Evolutionary conservation across 2,888 invertebrate species (phyloP).

Genomic region (Scaptodrosophila latifasciaeformis): DNA sequence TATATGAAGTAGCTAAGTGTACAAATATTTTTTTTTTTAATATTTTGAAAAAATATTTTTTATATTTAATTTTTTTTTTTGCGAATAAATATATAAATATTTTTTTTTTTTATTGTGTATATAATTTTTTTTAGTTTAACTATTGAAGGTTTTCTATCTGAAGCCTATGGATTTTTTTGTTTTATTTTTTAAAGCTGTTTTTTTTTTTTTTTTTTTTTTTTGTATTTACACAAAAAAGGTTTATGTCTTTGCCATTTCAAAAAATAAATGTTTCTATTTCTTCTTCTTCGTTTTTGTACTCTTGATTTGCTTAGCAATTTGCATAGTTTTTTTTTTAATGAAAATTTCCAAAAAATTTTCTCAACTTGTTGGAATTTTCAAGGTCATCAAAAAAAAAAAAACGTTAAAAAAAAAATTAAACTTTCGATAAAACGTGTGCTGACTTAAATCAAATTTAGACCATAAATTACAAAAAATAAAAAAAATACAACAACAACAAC

Average conservation of each 20-base stretch:
- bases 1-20: too few species aligned
- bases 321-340: neutral
- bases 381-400: too few species aligned
- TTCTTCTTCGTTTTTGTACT: slow-evolving; percentile 49
- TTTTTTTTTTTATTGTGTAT: neutral
- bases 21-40: slow-evolving; percentile 5
- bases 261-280: neutral
- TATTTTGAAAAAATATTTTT: slow-evolving; percentile 3
- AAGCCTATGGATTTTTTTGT: slow-evolving; percentile 23
- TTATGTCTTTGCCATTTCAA: neutral
- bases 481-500: slow-evolving; percentile 37
- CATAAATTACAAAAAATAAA: slow-evolving; percentile 46
- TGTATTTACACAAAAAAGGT: slow-evolving; percentile 13
- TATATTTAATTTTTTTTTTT: neutral
- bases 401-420: too few species aligned
- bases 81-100: neutral
- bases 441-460: slow-evolving; percentile 43
- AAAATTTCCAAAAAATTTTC: too few species aligned
- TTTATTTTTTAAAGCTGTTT: slow-evolving; percentile 25
- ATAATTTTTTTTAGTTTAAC: slow-evolving; percentile 27
- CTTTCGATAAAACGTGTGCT: too few species aligned
- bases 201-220: slow-evolving; percentile 2
- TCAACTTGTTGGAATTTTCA: too few species aligned
- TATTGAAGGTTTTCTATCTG: slow-evolving; percentile 29
- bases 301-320: slow-evolving; percentile 34